Conservation (phyloP, 2,888 invertebrate genomes). For the Griposia aprilina region DNA sequence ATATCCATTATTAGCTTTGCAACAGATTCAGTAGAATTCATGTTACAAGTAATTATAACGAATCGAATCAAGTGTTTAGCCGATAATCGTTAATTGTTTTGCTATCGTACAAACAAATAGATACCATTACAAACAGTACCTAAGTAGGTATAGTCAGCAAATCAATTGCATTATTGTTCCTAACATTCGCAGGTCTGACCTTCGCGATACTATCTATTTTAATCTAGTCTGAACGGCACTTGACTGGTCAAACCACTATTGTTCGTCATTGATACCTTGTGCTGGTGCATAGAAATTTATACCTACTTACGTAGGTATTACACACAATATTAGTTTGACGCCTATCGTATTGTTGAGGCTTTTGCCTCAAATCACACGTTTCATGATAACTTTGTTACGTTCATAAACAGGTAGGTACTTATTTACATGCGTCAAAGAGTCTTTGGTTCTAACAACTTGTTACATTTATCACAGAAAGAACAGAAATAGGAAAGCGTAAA, state of each 20-base stretch:
- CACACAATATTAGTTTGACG: conserved; percentile 10
- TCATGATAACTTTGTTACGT: conserved; percentile 25
- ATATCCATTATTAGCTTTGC: not conserved
- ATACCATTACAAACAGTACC: not conserved
- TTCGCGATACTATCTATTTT: conserved; percentile 70
- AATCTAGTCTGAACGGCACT: conserved; percentile 59
- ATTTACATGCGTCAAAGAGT: conserved; percentile 7
- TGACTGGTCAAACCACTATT: conserved; percentile 71
- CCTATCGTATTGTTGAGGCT: conserved; percentile 7
- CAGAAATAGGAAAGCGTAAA: not conserved
- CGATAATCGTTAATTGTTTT: conserved; percentile 24
- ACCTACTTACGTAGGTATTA: conserved; percentile 23
- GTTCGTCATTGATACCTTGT: conserved; percentile 61
- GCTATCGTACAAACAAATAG: conserved; percentile 26
- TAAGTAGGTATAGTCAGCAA: conserved; percentile 12
- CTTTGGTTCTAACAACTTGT: not conserved
- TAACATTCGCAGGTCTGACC: conserved; percentile 68
- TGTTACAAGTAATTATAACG: not conserved
- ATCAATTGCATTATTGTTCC: conserved; percentile 41
- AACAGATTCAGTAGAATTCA: conserved; percentile 6
- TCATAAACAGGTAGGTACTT: conserved; percentile 7
- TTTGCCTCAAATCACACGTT: conserved; percentile 32
- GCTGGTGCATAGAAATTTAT: conserved; percentile 43
- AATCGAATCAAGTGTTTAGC: conserved; percentile 22
- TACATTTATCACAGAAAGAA: conserved; percentile 4